These are phyloP conservation scores for Neotoxoptera formosana DNA, from an alignment of 1,140 invertebrate species.

Conservation along the genomic window DNA sequence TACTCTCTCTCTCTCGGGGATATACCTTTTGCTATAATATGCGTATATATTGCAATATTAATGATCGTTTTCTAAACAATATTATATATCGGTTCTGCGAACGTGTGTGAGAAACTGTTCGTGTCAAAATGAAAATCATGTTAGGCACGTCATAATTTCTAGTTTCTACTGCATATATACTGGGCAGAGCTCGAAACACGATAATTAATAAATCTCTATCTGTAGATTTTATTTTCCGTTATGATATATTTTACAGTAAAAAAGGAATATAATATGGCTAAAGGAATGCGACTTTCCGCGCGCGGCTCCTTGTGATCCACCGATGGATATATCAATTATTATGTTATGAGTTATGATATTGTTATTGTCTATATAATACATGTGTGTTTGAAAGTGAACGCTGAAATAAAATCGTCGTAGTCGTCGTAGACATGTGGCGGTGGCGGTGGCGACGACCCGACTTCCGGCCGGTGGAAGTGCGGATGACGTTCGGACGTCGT, in stretches of 20 bases:
- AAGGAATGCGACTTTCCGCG: neutral
- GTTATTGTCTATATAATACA: neutral
- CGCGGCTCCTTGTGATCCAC: neutral
- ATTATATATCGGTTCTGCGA: neutral
- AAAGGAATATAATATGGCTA: neutral
- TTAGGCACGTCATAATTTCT: neutral
- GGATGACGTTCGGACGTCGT: neutral
- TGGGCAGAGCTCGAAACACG: neutral
- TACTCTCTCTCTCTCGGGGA: too few relatives aligned
- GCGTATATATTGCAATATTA: neutral
- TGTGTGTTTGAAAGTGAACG: neutral
- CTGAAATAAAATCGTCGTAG: neutral
- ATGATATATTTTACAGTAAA: neutral
- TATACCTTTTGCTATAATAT: too few relatives aligned
- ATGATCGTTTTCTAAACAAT: conserved; percentile 3
- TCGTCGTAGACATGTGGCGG: neutral
- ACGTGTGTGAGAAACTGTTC: neutral
- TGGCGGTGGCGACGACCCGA: neutral
- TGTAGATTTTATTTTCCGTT: neutral
- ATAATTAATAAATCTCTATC: neutral
- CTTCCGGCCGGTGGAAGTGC: neutral
- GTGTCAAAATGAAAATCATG: neutral
- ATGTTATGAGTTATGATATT: neutral
- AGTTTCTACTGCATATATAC: neutral
- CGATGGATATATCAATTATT: neutral